These are phyloP conservation scores for Myxocyprinus asiaticus DNA, from an alignment of 2,113 vertebrate species.

Conservation along the genomic window DNA sequence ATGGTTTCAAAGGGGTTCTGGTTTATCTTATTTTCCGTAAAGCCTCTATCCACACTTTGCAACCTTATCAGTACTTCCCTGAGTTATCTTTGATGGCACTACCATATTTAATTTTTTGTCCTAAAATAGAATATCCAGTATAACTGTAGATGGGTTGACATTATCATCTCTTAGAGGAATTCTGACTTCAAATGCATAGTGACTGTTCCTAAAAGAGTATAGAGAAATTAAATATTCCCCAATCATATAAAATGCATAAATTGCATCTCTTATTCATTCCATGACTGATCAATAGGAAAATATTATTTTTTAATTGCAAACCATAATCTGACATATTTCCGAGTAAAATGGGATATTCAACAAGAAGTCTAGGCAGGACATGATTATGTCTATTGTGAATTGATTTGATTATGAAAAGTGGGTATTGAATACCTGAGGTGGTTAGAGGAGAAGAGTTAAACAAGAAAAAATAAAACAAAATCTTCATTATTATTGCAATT, in stretches of 20 bases:
- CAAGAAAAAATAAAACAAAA: too few relatives aligned
- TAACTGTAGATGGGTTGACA: constrained; percentile 9
- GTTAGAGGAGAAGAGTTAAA: too few relatives aligned
- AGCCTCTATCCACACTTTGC: constrained; percentile 47
- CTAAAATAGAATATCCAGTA: constrained; percentile 41
- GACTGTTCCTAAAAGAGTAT: background rate
- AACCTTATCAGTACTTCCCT: constrained; percentile 49
- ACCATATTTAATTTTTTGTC: constrained; percentile 40
- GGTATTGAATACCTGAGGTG: too few relatives aligned
- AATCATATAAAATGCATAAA: background rate
- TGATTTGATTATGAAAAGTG: too few relatives aligned
- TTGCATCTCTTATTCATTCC: too few relatives aligned
- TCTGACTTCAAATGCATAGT: background rate
- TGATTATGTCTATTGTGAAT: too few relatives aligned
- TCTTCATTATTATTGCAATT: too few relatives aligned
- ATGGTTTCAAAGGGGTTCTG: constrained; percentile 50
- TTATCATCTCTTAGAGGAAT: background rate
- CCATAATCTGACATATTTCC: too few relatives aligned
- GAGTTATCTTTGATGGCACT: constrained; percentile 48
- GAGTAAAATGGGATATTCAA: too few relatives aligned
- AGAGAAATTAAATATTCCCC: background rate
- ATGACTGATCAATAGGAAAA: too few relatives aligned
- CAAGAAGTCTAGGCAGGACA: too few relatives aligned
- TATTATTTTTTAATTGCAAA: too few relatives aligned
- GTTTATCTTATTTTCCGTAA: constrained; percentile 56